Evolutionary conservation across 2,113 vertebrate species (phyloP).

Genomic region (Cyanoderma ruficeps): DNA sequence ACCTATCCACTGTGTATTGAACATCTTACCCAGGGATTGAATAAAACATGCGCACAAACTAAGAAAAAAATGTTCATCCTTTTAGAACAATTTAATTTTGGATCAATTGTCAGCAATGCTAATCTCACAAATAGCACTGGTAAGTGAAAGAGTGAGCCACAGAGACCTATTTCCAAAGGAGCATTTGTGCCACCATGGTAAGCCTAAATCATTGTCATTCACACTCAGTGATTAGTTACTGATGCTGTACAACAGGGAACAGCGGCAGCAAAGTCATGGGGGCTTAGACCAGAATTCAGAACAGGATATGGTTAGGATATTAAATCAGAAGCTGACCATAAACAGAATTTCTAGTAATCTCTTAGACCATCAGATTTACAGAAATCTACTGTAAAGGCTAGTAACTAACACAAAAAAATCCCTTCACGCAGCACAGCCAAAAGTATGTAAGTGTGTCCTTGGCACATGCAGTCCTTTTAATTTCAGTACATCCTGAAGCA

Average conservation of each 20-base stretch:
- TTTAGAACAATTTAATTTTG: not conserved
- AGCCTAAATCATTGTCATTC: not conserved
- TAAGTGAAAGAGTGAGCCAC: not conserved
- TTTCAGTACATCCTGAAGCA: slow-evolving; percentile 15
- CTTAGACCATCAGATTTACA: not conserved
- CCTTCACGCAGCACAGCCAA: not conserved
- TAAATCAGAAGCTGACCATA: not conserved
- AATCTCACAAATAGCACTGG: not conserved
- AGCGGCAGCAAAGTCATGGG: not conserved
- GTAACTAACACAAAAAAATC: not conserved
- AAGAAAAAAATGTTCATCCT: not conserved
- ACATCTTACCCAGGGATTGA: not conserved
- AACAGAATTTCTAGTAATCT: not conserved
- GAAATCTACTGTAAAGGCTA: not conserved
- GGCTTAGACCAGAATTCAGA: not conserved
- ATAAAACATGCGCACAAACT: not conserved
- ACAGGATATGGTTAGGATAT: not conserved
- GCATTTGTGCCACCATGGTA: not conserved
- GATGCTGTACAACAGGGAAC: not conserved
- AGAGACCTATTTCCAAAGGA: not conserved
- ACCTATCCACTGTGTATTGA: not conserved
- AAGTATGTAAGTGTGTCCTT: not conserved
- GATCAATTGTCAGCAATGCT: not conserved
- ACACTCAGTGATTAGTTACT: not conserved
- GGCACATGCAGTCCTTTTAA: not conserved